phyloP scores from a whole-genome alignment of 2,797 vertebrate species.

The Epinephelus coioides region DNA sequence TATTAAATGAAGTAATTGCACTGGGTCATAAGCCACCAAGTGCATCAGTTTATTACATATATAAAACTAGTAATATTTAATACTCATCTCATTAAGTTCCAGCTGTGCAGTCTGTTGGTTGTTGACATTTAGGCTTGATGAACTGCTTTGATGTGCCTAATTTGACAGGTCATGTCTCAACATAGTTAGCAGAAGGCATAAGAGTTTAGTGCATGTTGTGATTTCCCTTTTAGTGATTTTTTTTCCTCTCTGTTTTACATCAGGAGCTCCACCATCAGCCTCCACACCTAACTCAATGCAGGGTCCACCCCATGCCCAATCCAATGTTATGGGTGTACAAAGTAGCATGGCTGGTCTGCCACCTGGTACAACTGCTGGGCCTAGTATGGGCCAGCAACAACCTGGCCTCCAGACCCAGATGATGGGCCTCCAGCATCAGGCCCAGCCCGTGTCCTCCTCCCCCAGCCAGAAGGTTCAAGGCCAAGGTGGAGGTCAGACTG shows the following conservation, averaged over 20 bases:
- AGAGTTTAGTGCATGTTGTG: conserved; percentile 5
- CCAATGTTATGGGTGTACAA: conserved; percentile 93
- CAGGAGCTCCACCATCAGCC: conserved; percentile 91
- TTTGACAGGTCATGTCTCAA: background rate
- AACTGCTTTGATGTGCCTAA: background rate
- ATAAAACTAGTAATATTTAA: background rate
- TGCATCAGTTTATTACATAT: background rate
- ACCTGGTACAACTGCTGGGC: conserved; percentile 87
- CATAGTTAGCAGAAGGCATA: background rate
- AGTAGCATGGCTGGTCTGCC: conserved; percentile 91
- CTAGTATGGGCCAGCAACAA: conserved; percentile 91
- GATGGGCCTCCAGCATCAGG: conserved; percentile 98
- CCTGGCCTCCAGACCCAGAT: conserved; percentile 95
- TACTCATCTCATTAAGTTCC: background rate
- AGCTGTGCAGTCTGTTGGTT: background rate
- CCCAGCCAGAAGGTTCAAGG: conserved; percentile 96
- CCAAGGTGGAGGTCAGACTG: conserved; percentile 95
- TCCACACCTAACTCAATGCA: conserved; percentile 93
- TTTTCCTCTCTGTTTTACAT: conserved; percentile 60
- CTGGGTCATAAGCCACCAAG: background rate
- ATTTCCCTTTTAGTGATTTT: background rate
- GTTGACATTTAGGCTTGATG: background rate
- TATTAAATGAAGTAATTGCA: background rate
- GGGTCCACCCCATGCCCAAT: conserved; percentile 90
- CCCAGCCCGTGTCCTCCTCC: conserved; percentile 94